These are phyloP conservation scores for Tarsius wallacei DNA, from an alignment of 2,797 vertebrate genomes.

Conservation along the genomic window DNA sequence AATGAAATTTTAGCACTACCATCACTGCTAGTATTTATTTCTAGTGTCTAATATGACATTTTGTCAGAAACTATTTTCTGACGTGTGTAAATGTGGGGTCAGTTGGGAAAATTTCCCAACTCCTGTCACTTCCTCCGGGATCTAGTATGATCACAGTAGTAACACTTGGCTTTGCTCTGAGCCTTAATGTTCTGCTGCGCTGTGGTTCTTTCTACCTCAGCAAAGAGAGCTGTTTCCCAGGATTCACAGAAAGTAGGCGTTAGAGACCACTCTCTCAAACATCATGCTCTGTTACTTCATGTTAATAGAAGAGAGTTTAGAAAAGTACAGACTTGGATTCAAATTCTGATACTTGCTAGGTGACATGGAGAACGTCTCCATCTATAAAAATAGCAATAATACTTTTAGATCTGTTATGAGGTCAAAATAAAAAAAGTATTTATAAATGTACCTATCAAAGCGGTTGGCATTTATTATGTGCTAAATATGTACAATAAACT, in stretches of 20 bases:
- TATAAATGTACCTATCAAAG: not conserved
- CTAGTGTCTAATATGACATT: not conserved
- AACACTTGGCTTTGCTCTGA: not conserved
- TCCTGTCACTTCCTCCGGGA: not conserved
- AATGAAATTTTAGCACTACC: not conserved
- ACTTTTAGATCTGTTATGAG: not conserved
- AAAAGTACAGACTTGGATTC: not conserved
- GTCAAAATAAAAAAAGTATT: slow-evolving; percentile 22
- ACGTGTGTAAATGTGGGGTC: not conserved
- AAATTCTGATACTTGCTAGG: not conserved
- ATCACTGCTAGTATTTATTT: not conserved
- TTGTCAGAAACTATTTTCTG: not conserved
- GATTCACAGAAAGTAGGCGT: not conserved
- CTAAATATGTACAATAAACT: not conserved
- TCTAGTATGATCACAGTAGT: not conserved
- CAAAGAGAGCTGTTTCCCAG: not conserved
- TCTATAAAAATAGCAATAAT: slow-evolving; percentile 35
- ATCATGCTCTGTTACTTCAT: not conserved
- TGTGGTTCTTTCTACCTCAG: not conserved
- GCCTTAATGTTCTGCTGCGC: not conserved
- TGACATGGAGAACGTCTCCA: not conserved
- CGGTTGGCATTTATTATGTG: not conserved
- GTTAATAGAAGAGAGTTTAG: slow-evolving; percentile 1
- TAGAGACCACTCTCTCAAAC: not conserved
- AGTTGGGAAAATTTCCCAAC: not conserved